These are phyloP conservation scores for Oopsacas minuta DNA, from an alignment of 37 sponge, comb jelly and placozoan genomes.

Conservation along the genomic window DNA sequence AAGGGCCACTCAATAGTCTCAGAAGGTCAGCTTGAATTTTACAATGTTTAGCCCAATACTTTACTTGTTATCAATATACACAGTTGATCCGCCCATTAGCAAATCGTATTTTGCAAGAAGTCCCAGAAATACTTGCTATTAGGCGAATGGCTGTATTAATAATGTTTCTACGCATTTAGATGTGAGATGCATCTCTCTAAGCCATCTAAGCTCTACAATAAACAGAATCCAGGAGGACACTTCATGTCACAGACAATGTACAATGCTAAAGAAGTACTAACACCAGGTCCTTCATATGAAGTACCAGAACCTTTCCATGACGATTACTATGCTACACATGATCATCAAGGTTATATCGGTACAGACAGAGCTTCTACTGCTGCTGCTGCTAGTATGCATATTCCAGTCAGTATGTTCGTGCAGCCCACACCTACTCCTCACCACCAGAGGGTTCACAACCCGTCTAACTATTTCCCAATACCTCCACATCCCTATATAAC, in stretches of 20 bases:
- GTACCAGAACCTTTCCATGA: conserved; percentile 30
- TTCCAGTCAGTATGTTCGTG: conserved; percentile 78
- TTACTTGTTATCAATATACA: no score
- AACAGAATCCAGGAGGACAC: conserved; percentile 67
- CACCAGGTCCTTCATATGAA: conserved; percentile 21
- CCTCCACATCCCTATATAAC: not conserved
- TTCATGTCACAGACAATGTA: conserved; percentile 70
- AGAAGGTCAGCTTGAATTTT: conserved; percentile 29
- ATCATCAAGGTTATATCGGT: conserved; percentile 72
- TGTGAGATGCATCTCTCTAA: conserved; percentile 84
- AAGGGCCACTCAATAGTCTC: conserved; percentile 76
- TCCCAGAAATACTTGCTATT: no score
- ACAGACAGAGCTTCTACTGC: conserved; percentile 38
- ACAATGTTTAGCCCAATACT: no score
- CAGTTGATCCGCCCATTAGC: no score
- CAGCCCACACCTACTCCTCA: conserved; percentile 51
- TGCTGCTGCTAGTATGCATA: conserved; percentile 62
- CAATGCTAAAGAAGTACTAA: conserved; percentile 45
- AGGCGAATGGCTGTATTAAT: no score
- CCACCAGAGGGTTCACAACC: not conserved
- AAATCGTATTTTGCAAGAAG: no score
- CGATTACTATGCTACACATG: conserved; percentile 72
- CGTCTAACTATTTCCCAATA: not conserved
- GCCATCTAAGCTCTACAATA: conserved; percentile 67
- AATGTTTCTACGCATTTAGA: not conserved